These are phyloP conservation scores for Pilophorus perplexus DNA, from an alignment of 2,888 invertebrate genomes.

Conservation along the genomic window DNA sequence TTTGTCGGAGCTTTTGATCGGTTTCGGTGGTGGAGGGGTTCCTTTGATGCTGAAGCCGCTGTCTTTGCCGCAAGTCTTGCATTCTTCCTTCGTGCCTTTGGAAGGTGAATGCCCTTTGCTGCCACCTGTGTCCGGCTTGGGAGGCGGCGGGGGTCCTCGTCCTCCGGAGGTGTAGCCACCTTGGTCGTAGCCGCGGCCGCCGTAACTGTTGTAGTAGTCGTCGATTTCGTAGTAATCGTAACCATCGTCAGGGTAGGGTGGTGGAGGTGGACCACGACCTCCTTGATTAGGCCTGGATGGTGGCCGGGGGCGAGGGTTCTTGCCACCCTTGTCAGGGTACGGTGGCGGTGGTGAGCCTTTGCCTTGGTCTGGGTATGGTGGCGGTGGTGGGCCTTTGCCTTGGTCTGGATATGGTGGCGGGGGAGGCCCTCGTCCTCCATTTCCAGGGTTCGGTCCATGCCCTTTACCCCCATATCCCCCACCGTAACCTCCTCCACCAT, in stretches of 20 bases:
- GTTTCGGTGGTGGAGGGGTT: neutral
- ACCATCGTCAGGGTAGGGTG: neutral
- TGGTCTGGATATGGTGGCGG: neutral
- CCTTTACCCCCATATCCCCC: no score
- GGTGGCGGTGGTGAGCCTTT: neutral
- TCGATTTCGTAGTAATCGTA: neutral
- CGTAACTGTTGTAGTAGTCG: neutral
- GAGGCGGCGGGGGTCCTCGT: neutral
- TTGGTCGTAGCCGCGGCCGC: neutral
- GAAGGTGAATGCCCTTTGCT: neutral
- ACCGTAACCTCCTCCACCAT: neutral
- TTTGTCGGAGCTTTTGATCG: no score
- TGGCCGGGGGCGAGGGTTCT: neutral
- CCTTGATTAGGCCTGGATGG: neutral
- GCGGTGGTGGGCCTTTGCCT: neutral
- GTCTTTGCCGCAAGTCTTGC: neutral
- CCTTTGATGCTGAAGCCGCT: neutral
- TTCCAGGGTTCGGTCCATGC: neutral
- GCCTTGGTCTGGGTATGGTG: neutral
- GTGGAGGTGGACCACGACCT: neutral
- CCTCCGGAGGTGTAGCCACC: neutral
- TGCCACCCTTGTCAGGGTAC: neutral
- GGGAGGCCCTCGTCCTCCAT: neutral
- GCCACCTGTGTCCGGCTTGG: no score
- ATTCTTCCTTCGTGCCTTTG: neutral